These are phyloP conservation scores for Turdus rufiventris DNA, from an alignment of 2,113 vertebrate genomes.

Conservation along the genomic window DNA sequence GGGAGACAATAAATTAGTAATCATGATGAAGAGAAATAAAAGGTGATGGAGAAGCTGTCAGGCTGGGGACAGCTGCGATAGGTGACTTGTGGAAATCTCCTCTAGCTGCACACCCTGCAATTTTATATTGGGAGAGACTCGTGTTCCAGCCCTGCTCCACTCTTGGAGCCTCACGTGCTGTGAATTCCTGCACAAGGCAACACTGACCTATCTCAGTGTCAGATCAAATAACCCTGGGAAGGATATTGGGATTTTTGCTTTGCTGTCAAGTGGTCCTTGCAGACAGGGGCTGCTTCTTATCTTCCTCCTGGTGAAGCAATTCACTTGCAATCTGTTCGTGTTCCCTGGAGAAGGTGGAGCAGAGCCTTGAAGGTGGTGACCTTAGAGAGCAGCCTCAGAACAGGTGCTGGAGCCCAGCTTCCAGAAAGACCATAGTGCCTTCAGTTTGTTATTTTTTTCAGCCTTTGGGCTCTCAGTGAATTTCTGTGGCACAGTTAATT, in stretches of 20 bases:
- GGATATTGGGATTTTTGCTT: background rate
- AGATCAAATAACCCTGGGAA: background rate
- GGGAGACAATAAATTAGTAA: background rate
- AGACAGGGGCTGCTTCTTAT: background rate
- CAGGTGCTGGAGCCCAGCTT: background rate
- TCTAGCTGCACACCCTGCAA: background rate
- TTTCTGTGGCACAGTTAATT: background rate
- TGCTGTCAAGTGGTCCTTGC: background rate
- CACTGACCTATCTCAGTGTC: background rate
- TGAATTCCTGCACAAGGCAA: background rate
- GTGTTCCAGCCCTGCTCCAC: background rate
- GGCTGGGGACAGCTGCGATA: background rate
- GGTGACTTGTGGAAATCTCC: background rate
- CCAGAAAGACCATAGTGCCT: background rate
- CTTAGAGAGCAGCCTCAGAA: background rate
- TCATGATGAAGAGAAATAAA: background rate
- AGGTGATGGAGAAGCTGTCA: background rate
- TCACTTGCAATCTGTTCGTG: accelerated
- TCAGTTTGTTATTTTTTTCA: background rate
- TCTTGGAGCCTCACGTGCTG: background rate
- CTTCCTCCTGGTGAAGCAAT: background rate
- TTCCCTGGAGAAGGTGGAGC: background rate
- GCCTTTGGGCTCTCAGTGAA: background rate
- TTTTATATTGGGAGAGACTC: background rate
- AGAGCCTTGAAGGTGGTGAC: background rate